These are phyloP conservation scores for Nyctibius bracteatus DNA, from an alignment of 2,113 vertebrate genomes.

Conservation along the genomic window DNA sequence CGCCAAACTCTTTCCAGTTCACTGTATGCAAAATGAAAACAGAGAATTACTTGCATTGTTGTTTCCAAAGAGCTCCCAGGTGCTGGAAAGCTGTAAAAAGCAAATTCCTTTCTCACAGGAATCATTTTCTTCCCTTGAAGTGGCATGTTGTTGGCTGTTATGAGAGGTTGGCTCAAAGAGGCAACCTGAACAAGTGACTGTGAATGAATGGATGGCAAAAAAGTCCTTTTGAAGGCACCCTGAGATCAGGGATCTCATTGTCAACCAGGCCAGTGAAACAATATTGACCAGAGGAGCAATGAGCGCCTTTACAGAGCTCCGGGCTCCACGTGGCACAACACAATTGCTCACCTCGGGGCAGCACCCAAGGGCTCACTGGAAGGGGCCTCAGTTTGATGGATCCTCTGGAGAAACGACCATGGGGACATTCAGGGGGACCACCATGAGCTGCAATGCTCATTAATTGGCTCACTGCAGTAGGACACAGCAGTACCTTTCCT, in stretches of 20 bases:
- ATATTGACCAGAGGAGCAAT: not conserved
- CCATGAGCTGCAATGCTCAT: not conserved
- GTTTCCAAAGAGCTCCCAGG: not conserved
- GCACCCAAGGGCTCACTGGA: not conserved
- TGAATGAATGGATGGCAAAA: not conserved
- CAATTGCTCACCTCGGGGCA: not conserved
- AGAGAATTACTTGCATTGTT: not conserved
- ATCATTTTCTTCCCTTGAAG: not conserved
- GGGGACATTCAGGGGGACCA: not conserved
- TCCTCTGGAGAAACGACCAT: not conserved
- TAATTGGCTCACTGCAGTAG: not conserved
- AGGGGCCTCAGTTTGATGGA: not conserved
- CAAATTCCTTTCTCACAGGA: not conserved
- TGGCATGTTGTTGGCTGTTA: not conserved
- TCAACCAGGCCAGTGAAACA: not conserved
- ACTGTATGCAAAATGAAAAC: not conserved
- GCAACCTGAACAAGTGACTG: not conserved
- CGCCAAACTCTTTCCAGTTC: not conserved
- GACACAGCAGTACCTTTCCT: not conserved
- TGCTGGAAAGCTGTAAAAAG: not conserved
- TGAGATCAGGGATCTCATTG: not conserved
- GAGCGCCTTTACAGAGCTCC: not conserved
- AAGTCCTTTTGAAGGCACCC: not conserved
- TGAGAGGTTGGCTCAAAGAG: not conserved
- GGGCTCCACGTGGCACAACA: not conserved